A percentile compares a stretch with the other conserved stretches of the same genome.
Conservation (phyloP, 1,140 invertebrate genomes). For the Meloidogyne hapla region DNA sequence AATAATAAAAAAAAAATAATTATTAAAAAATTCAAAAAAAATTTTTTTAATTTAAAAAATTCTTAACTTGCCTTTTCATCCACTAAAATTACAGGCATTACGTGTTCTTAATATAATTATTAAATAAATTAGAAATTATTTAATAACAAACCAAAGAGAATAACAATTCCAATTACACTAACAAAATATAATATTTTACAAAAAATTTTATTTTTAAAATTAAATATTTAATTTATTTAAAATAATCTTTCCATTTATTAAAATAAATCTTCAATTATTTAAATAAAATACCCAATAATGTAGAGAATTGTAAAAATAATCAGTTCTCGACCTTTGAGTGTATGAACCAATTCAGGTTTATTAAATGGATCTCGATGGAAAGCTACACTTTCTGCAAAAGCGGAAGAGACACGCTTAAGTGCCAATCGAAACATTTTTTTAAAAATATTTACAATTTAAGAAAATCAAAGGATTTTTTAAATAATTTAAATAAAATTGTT, state of each 20-base stretch:
- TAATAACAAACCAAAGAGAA: background rate
- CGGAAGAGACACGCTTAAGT: background rate
- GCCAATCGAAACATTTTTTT: constrained; percentile 2
- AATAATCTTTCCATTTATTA: too few species aligned
- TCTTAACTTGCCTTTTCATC: background rate
- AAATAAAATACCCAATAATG: constrained; percentile 4
- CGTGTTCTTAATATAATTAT: background rate
- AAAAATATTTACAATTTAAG: background rate
- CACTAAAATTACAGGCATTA: background rate
- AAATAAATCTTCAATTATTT: background rate
- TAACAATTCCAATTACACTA: background rate
- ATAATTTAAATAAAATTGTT: background rate
- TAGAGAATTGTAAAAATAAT: constrained; percentile 22
- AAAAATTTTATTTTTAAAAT: too few species aligned
- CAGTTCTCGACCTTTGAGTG: constrained; percentile 15
- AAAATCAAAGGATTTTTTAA: background rate
- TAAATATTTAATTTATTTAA: too few species aligned
- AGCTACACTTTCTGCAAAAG: constrained; percentile 22
- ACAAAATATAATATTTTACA: too few species aligned
- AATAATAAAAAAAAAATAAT: background rate
- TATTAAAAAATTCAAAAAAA: too few species aligned
- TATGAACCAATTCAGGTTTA: constrained; percentile 20
- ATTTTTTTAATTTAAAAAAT: too few species aligned
- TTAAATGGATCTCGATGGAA: constrained; percentile 30
- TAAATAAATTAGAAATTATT: background rate